Conservation (phyloP, 2,888 invertebrate genomes). For the Drosophila acutilabella region DNA sequence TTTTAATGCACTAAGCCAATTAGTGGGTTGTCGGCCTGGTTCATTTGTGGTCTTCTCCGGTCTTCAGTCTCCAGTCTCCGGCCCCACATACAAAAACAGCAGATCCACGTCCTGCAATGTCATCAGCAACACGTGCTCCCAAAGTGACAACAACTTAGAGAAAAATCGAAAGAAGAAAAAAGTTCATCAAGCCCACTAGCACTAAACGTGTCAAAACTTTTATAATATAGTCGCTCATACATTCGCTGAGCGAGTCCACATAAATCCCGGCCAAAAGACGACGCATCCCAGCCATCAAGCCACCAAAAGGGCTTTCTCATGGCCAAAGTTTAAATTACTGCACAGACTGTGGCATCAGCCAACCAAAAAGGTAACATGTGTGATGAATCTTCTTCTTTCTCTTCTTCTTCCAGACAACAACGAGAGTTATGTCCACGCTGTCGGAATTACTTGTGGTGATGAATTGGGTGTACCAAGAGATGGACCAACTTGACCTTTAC, state of each 20-base stretch:
- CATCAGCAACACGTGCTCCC: conserved; percentile 69
- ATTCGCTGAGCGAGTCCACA: conserved; percentile 46
- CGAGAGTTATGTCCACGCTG: conserved; percentile 44
- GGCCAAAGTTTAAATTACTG: conserved; percentile 76
- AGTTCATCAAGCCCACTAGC: conserved; percentile 67
- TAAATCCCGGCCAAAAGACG: conserved; percentile 54
- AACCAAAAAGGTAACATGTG: conserved; percentile 58
- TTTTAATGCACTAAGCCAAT: conserved; percentile 80
- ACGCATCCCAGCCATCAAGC: conserved; percentile 28
- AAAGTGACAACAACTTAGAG: conserved; percentile 47
- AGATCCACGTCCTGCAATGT: conserved; percentile 33
- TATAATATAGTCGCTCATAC: conserved; percentile 77
- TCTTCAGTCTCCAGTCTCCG: background rate
- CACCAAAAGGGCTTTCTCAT: conserved; percentile 35
- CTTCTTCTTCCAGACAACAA: conserved; percentile 10
- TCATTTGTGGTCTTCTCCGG: conserved; percentile 63
- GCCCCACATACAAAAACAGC: conserved; percentile 1
- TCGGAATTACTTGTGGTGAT: conserved; percentile 67
- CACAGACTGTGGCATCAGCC: conserved; percentile 65
- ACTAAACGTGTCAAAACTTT: conserved; percentile 79
- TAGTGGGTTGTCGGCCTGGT: conserved; percentile 65
- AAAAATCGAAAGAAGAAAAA: conserved; percentile 47
- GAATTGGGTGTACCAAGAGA: conserved; percentile 55
- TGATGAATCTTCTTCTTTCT: conserved; percentile 54
- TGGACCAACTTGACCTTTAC: conserved; percentile 5